These are phyloP conservation scores for Caenorhabditis briggsae DNA, from an alignment of 1,140 invertebrate genomes.

Conservation along the genomic window DNA sequence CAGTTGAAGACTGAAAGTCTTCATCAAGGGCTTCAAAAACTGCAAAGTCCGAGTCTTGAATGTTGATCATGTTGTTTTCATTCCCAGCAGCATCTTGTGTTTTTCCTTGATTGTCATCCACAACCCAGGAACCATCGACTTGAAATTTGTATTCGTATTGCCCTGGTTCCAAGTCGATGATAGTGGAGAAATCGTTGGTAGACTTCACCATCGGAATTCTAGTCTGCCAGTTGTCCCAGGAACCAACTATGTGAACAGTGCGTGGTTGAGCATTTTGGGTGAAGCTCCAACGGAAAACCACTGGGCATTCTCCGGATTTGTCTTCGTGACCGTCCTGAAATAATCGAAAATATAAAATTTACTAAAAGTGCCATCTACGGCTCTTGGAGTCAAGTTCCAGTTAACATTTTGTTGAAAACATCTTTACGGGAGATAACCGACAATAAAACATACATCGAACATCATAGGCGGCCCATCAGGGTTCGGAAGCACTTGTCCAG, in stretches of 20 bases:
- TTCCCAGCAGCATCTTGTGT: constrained; percentile 57
- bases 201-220: constrained; percentile 91
- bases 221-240: constrained; percentile 95
- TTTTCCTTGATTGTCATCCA: constrained; percentile 83
- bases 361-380: too few relatives aligned
- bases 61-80: constrained; percentile 75
- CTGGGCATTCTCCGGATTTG: constrained; percentile 75
- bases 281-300: constrained; percentile 77
- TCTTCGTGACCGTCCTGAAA: constrained; percentile 62
- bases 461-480: constrained; percentile 39
- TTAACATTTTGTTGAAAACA: background rate
- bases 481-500: constrained; percentile 32
- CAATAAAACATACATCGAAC: constrained; percentile 15
- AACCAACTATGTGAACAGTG: constrained; percentile 90
- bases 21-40: constrained; percentile 77
- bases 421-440: background rate
- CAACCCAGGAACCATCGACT: constrained; percentile 96
- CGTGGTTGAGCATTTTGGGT: constrained; percentile 65
- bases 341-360: too few relatives aligned
- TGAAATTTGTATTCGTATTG: constrained; percentile 97
- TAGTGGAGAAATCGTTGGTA: constrained; percentile 80
- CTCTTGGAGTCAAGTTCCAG: too few relatives aligned
- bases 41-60: constrained; percentile 77
- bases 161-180: constrained; percentile 76
- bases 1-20: constrained; percentile 76